These are phyloP conservation scores for Neocrepidodera transversa DNA, from an alignment of 2,888 invertebrate species.

Conservation along the genomic window DNA sequence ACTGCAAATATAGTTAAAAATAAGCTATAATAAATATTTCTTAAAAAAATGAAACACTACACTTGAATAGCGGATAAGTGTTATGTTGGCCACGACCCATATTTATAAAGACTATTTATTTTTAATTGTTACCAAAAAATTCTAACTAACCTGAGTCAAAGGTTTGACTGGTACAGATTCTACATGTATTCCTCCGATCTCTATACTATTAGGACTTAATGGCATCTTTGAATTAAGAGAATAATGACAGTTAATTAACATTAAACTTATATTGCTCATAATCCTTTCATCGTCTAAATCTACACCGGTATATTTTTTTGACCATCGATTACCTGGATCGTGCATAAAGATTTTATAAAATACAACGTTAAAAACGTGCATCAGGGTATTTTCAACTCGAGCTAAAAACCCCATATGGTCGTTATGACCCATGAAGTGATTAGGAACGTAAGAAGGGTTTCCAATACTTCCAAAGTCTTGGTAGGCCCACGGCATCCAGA, in stretches of 20 bases:
- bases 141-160: slow-evolving; percentile 45
- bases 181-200: slow-evolving; percentile 65
- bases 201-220: slow-evolving; percentile 61
- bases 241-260: slow-evolving; percentile 62
- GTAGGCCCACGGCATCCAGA: slow-evolving; percentile 61
- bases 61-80: too few relatives aligned
- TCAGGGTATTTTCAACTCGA: slow-evolving; percentile 57
- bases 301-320: slow-evolving; percentile 59
- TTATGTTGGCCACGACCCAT: too few relatives aligned
- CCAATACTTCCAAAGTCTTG: slow-evolving; percentile 61
- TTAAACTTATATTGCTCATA: slow-evolving; percentile 59
- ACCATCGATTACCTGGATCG: slow-evolving; percentile 41
- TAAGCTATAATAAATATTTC: too few relatives aligned
- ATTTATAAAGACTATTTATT: too few relatives aligned
- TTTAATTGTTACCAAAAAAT: too few relatives aligned
- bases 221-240: slow-evolving; percentile 60
- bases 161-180: slow-evolving; percentile 47
- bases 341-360: too few relatives aligned
- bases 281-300: too few relatives aligned
- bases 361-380: too few relatives aligned
- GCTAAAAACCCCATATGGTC: slow-evolving; percentile 51
- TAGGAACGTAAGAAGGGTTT: slow-evolving; percentile 61
- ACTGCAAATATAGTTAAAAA: too few relatives aligned
- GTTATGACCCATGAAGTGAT: slow-evolving; percentile 56
- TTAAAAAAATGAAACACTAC: too few relatives aligned